Evolutionary conservation across 2,113 vertebrate genomes (phyloP), one percentile per base, ranked within the genome.

Genomic region (Ceratotherium simum): DNA sequence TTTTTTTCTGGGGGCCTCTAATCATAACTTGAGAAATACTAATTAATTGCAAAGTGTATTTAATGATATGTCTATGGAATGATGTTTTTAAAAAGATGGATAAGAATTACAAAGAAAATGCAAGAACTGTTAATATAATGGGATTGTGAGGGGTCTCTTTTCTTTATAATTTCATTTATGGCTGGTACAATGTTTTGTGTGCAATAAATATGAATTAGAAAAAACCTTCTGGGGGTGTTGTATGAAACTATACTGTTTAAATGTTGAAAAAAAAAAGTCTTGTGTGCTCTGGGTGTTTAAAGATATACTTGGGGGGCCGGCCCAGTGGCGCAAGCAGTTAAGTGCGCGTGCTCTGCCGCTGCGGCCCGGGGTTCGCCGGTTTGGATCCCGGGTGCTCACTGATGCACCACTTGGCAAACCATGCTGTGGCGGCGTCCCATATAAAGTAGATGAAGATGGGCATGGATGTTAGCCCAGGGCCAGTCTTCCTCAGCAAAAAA

Each of bases 151-250:
- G 8, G 20, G 3, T 54, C 88, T 83, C 48, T 54, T 54, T 65
- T 33, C 65, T 88, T 93, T 84, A 42, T 58, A 42, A 83, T 79
- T 89, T 97, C 64, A 69, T 79, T 67, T 79, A 21, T 42, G 62
- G 25, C 72, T 60, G 58, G 9, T 76, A 46, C 56, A 60, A 39
- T 42, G n/a, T 65, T 51, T 42, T 60, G 76, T 58, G 60, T 73
- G 21, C 27, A 62, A 46, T 91, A 60, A 46, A 75, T 60, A 25
- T 72, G 12, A 75, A 94, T 69, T 54, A 80, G 25, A 67, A 86
- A 81, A 81, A 85, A 36, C 17, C 23, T 93, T 86, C 29, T 14
- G 12, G 42, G 23, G 18, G 8, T 8, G 3, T 39, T 75, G 18
- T 92, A 54, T 56, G 31, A 65, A 80, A 81, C 13, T 31, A 2